A percentile compares a stretch with the other conserved stretches of the same genome.
Conservation (phyloP, 2,888 invertebrate species). For the Pandemis corylana region DNA sequence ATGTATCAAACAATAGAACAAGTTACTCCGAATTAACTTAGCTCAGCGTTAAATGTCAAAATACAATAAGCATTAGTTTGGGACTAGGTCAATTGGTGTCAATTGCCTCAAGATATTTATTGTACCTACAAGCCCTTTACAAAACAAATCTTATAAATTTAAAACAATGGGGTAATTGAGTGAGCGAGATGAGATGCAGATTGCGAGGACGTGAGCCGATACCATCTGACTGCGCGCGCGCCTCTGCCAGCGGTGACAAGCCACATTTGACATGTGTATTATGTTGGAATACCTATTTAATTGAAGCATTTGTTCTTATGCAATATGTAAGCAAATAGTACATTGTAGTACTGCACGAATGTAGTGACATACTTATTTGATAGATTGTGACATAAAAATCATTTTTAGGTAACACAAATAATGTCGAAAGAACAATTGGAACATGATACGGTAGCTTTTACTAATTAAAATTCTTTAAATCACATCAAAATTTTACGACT, state of each 20-base stretch:
- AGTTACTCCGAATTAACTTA: too few species aligned
- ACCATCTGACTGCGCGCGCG: conserved; percentile 31
- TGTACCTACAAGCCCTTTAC: background rate
- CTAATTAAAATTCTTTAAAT: conserved; percentile 29
- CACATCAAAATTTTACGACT: conserved; percentile 31
- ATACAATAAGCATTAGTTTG: too few species aligned
- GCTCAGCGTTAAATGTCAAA: too few species aligned
- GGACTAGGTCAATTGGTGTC: too few species aligned
- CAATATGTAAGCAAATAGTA: too few species aligned
- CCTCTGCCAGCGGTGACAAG: conserved; percentile 22
- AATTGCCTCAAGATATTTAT: too few species aligned
- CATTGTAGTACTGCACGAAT: too few species aligned
- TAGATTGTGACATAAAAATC: background rate
- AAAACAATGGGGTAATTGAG: conserved; percentile 57
- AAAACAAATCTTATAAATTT: conserved; percentile 42
- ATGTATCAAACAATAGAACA: too few species aligned
- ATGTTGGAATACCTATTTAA: background rate
- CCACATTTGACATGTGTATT: background rate
- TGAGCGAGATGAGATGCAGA: conserved; percentile 60
- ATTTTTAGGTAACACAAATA: background rate
- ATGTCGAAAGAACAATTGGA: background rate
- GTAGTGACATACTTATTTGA: too few species aligned
- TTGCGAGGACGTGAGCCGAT: conserved; percentile 47
- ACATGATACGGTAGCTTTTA: background rate
- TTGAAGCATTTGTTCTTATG: too few species aligned